These are phyloP conservation scores for Ivindomyrus marchei DNA, from an alignment of 2,113 vertebrate genomes.

Conservation along the genomic window DNA sequence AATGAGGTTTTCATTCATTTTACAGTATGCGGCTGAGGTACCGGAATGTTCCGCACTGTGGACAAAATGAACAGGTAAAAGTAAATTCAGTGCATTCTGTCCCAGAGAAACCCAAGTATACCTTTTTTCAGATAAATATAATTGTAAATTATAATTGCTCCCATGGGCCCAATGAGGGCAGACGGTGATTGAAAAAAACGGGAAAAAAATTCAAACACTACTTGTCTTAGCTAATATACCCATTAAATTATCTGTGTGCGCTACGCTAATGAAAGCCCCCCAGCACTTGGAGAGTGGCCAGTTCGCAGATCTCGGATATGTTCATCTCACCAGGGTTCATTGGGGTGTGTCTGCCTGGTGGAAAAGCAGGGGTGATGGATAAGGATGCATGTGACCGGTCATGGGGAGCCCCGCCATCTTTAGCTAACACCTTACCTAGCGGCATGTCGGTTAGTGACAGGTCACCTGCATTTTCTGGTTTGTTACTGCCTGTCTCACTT, in stretches of 20 bases:
- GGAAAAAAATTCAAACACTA: slow-evolving; percentile 33
- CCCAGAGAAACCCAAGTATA: slow-evolving; percentile 19
- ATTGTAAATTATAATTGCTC: slow-evolving; percentile 26
- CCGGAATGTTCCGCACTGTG: not conserved
- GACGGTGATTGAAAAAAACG: slow-evolving; percentile 38
- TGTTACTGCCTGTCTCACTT: not conserved
- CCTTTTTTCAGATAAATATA: slow-evolving; percentile 27
- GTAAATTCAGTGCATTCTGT: slow-evolving; percentile 5
- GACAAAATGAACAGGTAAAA: not conserved
- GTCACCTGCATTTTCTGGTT: not conserved
- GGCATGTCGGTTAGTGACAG: not conserved
- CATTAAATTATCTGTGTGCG: slow-evolving; percentile 31
- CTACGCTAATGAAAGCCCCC: slow-evolving; percentile 27
- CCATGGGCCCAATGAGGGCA: not conserved
- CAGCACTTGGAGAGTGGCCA: slow-evolving; percentile 28
- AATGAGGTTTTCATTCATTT: not conserved
- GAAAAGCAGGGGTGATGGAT: not conserved
- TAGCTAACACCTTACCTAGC: not conserved
- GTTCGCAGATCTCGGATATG: not conserved
- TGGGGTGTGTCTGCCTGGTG: not conserved
- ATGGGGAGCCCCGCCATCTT: not conserved
- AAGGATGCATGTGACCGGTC: not conserved
- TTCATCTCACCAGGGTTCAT: not conserved
- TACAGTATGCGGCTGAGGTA: not conserved
- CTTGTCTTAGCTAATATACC: slow-evolving; percentile 37